Base-by-base conservation (phyloP, 2,888 invertebrate genomes). In the Aleiodes leptofemur region DNA sequence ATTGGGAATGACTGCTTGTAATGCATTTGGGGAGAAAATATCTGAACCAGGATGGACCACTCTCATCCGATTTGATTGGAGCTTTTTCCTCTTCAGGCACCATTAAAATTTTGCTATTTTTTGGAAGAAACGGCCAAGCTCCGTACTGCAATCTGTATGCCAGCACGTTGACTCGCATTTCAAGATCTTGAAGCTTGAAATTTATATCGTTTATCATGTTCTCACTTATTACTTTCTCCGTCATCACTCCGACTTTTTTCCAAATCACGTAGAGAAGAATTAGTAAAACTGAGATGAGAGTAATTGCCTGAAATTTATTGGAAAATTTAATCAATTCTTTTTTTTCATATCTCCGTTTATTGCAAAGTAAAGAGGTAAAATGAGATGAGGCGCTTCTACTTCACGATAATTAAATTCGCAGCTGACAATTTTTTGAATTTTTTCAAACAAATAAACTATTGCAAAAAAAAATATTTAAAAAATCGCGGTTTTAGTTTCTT, bases 61-160 rank as follows among this genome's bases (percentile, higher is more conserved):
- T 23, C 23, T 13, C 51, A 8, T 50, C n/a, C 34, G 31, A 14
- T 34, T 70, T 55, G 29, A 38, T 6, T 8, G 56, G 43, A 34
- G 13, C 1, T 9, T 14, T 16, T 9, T 43, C 55, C 16, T 11
- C 14, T 34, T 53, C 50, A 9, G 13, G 14, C 13, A 34, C n/a
- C n/a, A 13, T 8, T 5, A 23, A 55, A 29, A 13, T 61, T 13
- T 13, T 16, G 16, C 34, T 13, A 7, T 51, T 31, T 31, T 51
- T 11, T 14, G 38, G 55, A n/a, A 34, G 64, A 23, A 38, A 38
- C 38, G 87, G 86, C 88, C 87, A 88, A 9, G 82, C 80, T 3
- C 87, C 88, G 43, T 88, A 88, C 70, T 87, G 87, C 76, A 85
- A 82, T 80, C 87, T 87, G 69, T 88, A 88, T 0, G 86, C 86